Evolutionary conservation across 2,797 vertebrate species (phyloP).

Genomic region (Arctocebus calabarensis): DNA sequence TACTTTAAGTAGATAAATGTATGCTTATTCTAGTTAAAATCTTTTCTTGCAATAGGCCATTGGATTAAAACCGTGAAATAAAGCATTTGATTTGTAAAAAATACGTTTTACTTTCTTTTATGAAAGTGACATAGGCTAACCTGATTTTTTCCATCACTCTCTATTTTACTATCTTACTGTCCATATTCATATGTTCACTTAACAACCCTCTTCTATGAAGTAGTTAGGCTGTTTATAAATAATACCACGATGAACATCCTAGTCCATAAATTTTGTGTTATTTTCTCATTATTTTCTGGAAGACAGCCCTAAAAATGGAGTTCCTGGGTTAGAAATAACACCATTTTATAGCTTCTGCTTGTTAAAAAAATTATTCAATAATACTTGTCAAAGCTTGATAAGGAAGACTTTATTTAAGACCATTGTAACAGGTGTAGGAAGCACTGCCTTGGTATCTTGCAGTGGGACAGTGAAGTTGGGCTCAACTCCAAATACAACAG

Average conservation of each 20-base stretch:
- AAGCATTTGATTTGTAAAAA: slow-evolving; percentile 31
- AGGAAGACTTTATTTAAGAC: neutral
- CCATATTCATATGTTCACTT: neutral
- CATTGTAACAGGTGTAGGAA: neutral
- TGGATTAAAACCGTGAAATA: slow-evolving; percentile 33
- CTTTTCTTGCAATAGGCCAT: neutral
- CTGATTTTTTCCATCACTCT: slow-evolving; percentile 18
- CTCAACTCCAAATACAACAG: neutral
- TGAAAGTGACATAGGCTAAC: neutral
- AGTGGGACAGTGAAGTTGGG: neutral
- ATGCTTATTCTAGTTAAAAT: slow-evolving; percentile 3
- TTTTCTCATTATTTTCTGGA: slow-evolving; percentile 28
- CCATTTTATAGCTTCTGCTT: neutral
- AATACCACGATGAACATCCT: neutral
- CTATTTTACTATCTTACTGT: neutral
- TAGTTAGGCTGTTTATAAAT: neutral
- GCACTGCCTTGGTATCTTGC: neutral
- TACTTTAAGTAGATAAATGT: slow-evolving; percentile 11
- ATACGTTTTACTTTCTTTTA: neutral
- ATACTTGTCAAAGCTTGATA: neutral
- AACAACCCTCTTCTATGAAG: neutral
- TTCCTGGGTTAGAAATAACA: neutral
- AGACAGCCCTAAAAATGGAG: neutral
- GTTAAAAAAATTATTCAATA: neutral
- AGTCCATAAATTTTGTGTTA: neutral